Base-by-base conservation (phyloP, 2,888 invertebrate species). In the Melitaea athalia region DNA sequence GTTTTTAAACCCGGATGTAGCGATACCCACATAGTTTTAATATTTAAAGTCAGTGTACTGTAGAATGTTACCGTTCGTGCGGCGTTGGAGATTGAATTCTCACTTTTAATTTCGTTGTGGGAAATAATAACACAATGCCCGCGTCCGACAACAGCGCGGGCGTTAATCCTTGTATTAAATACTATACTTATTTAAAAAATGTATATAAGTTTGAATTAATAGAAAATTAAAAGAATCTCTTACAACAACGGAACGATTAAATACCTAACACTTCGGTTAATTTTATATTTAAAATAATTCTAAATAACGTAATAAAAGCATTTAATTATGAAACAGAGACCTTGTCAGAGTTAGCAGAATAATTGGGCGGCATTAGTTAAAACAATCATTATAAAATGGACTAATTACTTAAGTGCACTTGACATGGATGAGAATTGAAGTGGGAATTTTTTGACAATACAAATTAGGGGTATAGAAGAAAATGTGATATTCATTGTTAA, bases 91-190 rank as follows among this genome's bases (percentile, higher is more conserved):
- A 89, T 88, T 87, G 83, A 83, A 87, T 86, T 84, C 85, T 86
- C 85, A 91, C 91, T 91, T 87, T 90, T 90, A 85, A 84, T 91
- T 91, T 91, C 87, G 77, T 77, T 84, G 83, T 88, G 82, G 77
- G 81, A 84, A 84, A 76, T 71, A 74, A 62, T 63, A 71, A 81
- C 75, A 84, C 84, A 83, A 84, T 82, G 81, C 69, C 66, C 66
- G 70, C 64, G 70, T 68, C 69, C 70, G 71, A 62, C 66, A 64
- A 31, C 52, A 57, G 42, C 45, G 42, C n/a, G 52, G 64, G 63
- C 50, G 12, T 59, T 60, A 65, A 57, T 63, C 57, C 55, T 62
- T 43, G 50, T 24, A 38, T 59, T 64, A 45, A 52, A 11, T 45
- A 53, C 33, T 10, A n/a, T n/a, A n/a, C 12, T 5, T n/a, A 14